Evolutionary conservation across 2,888 invertebrate genomes (phyloP), one percentile per base, ranked within the genome.

Genomic region (Leptinotarsa juncta): DNA sequence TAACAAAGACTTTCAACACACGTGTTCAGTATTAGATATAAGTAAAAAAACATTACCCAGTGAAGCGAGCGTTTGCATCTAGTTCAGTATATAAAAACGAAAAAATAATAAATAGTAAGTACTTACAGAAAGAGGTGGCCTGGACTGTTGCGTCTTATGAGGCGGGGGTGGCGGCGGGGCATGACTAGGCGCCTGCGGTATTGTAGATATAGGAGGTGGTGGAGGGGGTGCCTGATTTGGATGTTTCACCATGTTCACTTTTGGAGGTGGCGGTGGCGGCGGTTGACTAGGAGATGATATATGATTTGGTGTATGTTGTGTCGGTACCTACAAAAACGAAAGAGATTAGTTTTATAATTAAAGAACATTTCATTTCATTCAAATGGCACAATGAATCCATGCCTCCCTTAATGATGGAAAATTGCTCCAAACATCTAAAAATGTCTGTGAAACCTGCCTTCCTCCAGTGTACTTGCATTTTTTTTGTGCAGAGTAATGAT

Each of bases 201-300:
- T 65, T 12, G 60, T 48, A 15, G 69, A 48, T 32, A 79, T 66
- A 23, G 80, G 79, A 10, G 86, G 87, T 4, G 87, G 87, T 3
- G 87, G 87, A 4, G 87, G 87, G 3, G 87, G 86, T 5, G 87
- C 86, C 72, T 87, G 86, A 78, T 82, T 86, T 4, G 87, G 87
- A n/a, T 86, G 86, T 79, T 85, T 86, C 69, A 87, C 86, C 72
- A 73, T 77, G 75, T 77, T 77, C 65, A 77, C 69, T 73, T 83
- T 84, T 20, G 77, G 77, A 55, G 75, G 80, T 53, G 75, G 80
- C 15, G 85, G 85, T 14, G 85, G 84, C n/a, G 74, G 75, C 12
- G 74, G 75, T 50, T 78, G 80, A 71, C 73, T 77, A 69, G 78
- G 90, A 79, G 90, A 90, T 26, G 72, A 67, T 53, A 62, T 69